Percentiles rank a stretch among this genome's conserved stretches.
phyloP scores from a whole-genome alignment of 2,888 invertebrate genomes.

The Drosophila pegasa region DNA sequence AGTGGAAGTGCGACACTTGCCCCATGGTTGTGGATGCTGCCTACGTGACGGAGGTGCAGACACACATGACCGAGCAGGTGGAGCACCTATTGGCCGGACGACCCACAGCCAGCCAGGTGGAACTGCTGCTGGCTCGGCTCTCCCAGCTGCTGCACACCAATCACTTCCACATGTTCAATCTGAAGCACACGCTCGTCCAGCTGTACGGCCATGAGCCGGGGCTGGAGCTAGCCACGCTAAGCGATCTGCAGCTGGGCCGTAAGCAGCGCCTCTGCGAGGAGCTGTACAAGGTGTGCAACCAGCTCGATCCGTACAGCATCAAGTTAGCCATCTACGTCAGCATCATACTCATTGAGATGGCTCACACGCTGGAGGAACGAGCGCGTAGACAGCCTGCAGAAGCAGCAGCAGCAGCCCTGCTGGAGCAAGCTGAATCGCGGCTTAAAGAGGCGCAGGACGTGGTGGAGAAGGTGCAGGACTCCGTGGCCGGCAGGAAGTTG shows the following conservation, averaged over 20 bases:
- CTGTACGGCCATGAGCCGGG: constrained; percentile 90
- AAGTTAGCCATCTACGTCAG: constrained; percentile 91
- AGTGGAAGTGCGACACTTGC: constrained; percentile 92
- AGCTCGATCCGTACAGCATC: constrained; percentile 90
- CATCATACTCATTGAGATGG: constrained; percentile 91
- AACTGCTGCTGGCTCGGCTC: constrained; percentile 89
- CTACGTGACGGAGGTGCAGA: constrained; percentile 86
- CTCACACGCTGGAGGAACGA: constrained; percentile 86
- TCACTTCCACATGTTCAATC: constrained; percentile 93
- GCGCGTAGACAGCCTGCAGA: constrained; percentile 82
- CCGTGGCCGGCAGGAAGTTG: constrained; percentile 81
- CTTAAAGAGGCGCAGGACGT: constrained; percentile 75
- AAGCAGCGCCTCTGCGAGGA: constrained; percentile 90
- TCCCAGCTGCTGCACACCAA: constrained; percentile 92
- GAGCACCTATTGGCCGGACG: constrained; percentile 87
- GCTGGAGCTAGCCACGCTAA: constrained; percentile 86
- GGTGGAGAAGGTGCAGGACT: constrained; percentile 82
- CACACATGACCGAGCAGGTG: constrained; percentile 91
- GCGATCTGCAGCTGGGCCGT: constrained; percentile 87
- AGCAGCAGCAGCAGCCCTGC: constrained; percentile 42
- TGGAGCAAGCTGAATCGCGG: constrained; percentile 64
- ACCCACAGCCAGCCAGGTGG: constrained; percentile 87
- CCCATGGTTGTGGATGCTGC: constrained; percentile 87
- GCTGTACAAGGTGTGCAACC: constrained; percentile 87
- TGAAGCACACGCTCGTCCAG: constrained; percentile 93